Evolutionary conservation across 2,113 vertebrate species (phyloP), one percentile per base, ranked within the genome.

Genomic region (Sigmodon hispidus): DNA sequence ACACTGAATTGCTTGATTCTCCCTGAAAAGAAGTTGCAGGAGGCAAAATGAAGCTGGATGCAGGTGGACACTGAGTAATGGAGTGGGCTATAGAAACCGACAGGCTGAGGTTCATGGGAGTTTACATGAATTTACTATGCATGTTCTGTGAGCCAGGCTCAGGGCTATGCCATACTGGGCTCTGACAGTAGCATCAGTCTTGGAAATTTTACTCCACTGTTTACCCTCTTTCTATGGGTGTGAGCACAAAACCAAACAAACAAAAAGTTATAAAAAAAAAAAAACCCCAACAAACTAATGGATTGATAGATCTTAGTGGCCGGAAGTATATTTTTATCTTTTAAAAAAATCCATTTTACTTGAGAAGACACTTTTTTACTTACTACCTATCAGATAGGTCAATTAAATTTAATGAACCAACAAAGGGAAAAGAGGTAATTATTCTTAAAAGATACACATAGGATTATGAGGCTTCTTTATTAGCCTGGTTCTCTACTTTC

Each of bases 311-410:
- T 72, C 24, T 69, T 12, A 59, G 22, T 48, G 19, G 10, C 55
- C 55, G 16, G 40, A 85, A 93, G 69, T 94, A 72, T n/a, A 69
- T 76, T 95, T 90, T 96, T 94, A 83, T 93, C 86, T 91, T 94
- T 94, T 8, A 89, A 85, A 92, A 93, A 86, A 85, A 65, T 34
- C 29, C 4, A 87, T 31, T 89, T 83, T 84, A 77, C 91, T 93
- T 87, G 50, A 63, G 93, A 76, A 94, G 70, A n/a, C 6, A 48
- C 43, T 77, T 93, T 88, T 75, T n/a, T 7, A 96, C 55, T n/a
- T 88, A 26, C 50, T 65, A 79, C 89, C 87, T 83, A 45, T 89
- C 70, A 90, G 61, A 4, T 2, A 94, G 52, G 36, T 88, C 52
- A 63, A 52, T 81, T 70, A 86, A 81, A 86, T 81, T 92, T 40